Conservation (phyloP, 2,113 vertebrate genomes). For the Redunca redunca region DNA sequence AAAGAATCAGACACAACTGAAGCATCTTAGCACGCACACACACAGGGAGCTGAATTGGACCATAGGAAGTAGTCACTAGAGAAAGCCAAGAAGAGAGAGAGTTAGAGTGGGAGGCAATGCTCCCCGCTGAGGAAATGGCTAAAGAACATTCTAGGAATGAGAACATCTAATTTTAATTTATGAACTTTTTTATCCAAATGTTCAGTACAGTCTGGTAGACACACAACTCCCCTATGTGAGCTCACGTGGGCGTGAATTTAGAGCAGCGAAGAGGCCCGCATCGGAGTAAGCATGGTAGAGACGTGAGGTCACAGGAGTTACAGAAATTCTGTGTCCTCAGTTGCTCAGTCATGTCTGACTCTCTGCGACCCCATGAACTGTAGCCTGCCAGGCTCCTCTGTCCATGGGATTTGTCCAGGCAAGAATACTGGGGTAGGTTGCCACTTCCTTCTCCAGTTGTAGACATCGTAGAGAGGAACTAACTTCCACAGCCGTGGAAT, state of each 20-base stretch:
- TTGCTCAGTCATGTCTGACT: neutral
- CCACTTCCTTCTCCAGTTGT: neutral
- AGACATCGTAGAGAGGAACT: neutral
- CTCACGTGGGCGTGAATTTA: neutral
- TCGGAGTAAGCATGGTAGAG: neutral
- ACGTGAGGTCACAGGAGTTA: neutral
- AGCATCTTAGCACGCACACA: neutral
- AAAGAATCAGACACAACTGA: neutral
- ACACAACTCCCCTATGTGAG: neutral
- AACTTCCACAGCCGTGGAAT: neutral
- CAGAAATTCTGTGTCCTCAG: neutral
- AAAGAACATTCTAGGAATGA: neutral
- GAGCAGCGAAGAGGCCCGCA: neutral
- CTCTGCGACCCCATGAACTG: neutral
- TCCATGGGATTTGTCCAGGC: neutral
- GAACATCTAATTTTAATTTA: neutral
- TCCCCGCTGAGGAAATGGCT: neutral
- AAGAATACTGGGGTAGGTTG: neutral
- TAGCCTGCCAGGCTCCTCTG: neutral
- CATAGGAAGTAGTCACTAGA: neutral
- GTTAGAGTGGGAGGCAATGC: neutral
- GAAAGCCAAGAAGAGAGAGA: neutral
- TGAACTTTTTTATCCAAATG: neutral
- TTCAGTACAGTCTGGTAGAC: neutral
- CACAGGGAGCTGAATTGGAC: neutral